Conservation (phyloP, 2,888 invertebrate genomes). For the Drymonia ruficornis region DNA sequence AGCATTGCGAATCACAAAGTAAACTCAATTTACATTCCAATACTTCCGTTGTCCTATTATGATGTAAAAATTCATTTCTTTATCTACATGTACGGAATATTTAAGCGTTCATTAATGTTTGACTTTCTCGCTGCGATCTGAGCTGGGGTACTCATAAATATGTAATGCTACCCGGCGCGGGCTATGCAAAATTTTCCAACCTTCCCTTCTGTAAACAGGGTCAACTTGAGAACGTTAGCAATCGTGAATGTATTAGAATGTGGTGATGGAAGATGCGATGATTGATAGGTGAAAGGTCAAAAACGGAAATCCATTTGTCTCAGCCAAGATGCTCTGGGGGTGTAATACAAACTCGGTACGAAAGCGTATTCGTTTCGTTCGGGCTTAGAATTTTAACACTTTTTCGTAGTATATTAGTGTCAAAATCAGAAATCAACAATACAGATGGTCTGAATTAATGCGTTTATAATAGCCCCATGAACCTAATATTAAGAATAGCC, state of each 20-base stretch:
- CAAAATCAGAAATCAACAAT: no score
- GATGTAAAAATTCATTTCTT: constrained; percentile 76
- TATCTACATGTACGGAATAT: constrained; percentile 64
- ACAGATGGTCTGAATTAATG: no score
- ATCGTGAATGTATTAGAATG: constrained; percentile 47
- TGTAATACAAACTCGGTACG: no score
- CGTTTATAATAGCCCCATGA: no score
- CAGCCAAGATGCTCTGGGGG: no score
- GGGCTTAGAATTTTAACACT: no score
- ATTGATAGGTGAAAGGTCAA: constrained; percentile 21
- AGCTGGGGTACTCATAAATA: constrained; percentile 80
- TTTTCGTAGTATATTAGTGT: no score
- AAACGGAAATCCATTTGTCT: constrained; percentile 33
- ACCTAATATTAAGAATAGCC: no score
- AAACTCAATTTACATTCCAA: constrained; percentile 67
- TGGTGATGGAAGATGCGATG: constrained; percentile 23
- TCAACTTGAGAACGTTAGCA: constrained; percentile 66
- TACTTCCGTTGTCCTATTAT: constrained; percentile 55
- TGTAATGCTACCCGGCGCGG: constrained; percentile 70
- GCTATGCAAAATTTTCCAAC: constrained; percentile 66
- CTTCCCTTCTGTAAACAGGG: constrained; percentile 64
- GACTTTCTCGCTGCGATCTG: constrained; percentile 76
- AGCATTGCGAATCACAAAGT: constrained; percentile 30
- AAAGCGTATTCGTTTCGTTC: no score
- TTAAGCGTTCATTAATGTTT: constrained; percentile 77